These are phyloP conservation scores for Ommatoiulus sabulosus DNA, from an alignment of 2,888 invertebrate species.

Conservation along the genomic window DNA sequence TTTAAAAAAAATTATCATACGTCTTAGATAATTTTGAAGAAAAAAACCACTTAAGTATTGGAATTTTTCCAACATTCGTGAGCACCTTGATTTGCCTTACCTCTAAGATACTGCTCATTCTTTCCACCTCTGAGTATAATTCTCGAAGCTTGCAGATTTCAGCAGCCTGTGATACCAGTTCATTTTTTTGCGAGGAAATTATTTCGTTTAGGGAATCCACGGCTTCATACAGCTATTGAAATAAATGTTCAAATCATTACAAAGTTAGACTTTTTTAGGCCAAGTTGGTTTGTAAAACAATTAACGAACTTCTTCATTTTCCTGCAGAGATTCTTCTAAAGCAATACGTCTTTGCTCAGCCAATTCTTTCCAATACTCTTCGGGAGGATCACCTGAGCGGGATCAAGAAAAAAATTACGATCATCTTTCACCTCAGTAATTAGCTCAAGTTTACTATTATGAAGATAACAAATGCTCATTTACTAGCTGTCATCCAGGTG, in stretches of 20 bases:
- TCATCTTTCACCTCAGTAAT: too few species aligned
- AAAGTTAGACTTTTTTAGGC: not conserved
- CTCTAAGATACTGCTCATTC: not conserved
- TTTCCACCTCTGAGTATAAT: not conserved
- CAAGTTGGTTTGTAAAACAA: not conserved
- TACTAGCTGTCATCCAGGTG: not conserved
- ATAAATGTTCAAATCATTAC: not conserved
- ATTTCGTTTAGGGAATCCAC: not conserved
- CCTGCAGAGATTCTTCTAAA: constrained; percentile 46
- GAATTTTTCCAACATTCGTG: too few species aligned
- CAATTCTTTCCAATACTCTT: constrained; percentile 55
- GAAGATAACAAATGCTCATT: not conserved
- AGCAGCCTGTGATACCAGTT: not conserved
- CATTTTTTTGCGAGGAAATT: not conserved
- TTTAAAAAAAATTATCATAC: too few species aligned
- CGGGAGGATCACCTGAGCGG: not conserved
- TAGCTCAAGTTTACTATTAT: not conserved
- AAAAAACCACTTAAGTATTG: too few species aligned
- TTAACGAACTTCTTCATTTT: constrained; percentile 55
- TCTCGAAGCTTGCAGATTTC: not conserved
- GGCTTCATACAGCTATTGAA: not conserved
- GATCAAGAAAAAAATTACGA: not conserved
- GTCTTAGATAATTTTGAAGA: too few species aligned
- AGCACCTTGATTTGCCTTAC: not conserved
- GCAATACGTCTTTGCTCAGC: constrained; percentile 52